A percentile compares a stretch with the other conserved stretches of the same genome.
phyloP scores from a whole-genome alignment of 2,888 invertebrate genomes.

The Pammene fasciana region DNA sequence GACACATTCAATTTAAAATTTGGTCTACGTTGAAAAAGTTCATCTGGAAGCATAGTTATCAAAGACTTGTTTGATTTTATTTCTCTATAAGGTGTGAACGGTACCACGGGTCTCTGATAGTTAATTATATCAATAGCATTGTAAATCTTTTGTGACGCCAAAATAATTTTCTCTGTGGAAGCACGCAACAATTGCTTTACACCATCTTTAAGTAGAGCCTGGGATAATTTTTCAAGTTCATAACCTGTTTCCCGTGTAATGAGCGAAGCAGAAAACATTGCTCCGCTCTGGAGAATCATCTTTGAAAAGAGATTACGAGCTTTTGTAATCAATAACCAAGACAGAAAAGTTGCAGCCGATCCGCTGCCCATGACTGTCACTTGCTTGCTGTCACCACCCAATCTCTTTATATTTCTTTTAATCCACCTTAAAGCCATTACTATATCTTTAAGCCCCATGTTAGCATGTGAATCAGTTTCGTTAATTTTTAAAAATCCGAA shows the following conservation, averaged over 20 bases:
- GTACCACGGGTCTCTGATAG: slow-evolving; percentile 67
- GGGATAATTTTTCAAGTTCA: slow-evolving; percentile 59
- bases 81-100: slow-evolving; percentile 70
- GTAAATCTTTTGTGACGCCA: slow-evolving; percentile 64
- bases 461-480: slow-evolving; percentile 61
- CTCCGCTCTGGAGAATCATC: slow-evolving; percentile 75
- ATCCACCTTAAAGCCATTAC: slow-evolving; percentile 75
- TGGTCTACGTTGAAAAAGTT: slow-evolving; percentile 48
- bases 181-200: slow-evolving; percentile 52
- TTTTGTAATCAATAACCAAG: slow-evolving; percentile 66
- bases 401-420: slow-evolving; percentile 61
- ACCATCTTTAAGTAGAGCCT: slow-evolving; percentile 55
- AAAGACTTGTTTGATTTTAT: slow-evolving; percentile 56
- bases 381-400: slow-evolving; percentile 68
- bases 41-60: slow-evolving; percentile 52
- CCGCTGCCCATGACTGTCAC: slow-evolving; percentile 72
- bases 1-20: slow-evolving; percentile 56
- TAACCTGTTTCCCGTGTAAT: slow-evolving; percentile 58
- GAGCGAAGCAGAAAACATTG: slow-evolving; percentile 68
- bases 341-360: slow-evolving; percentile 69
- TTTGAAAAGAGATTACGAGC: slow-evolving; percentile 67
- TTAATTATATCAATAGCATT: slow-evolving; percentile 63
- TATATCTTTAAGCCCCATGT: slow-evolving; percentile 79
- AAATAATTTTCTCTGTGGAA: slow-evolving; percentile 59
- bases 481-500: slow-evolving; percentile 74